Base-by-base conservation (phyloP, 1,140 invertebrate species). In the Panagrolaimus sp. region DNA sequence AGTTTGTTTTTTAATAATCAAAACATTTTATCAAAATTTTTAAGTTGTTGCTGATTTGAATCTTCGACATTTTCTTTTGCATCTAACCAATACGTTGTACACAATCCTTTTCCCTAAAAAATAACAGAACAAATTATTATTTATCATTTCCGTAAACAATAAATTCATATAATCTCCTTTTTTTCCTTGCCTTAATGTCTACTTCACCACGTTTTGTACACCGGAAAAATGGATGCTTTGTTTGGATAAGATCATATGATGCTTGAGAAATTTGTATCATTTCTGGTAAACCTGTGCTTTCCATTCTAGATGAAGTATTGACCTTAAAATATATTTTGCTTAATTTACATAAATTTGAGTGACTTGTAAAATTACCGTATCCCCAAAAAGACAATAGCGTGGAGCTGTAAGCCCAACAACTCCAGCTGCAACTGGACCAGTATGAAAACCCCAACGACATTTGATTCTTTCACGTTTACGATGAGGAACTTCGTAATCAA, bases 241-340 rank as follows among this genome's bases (percentile, higher is more conserved):
- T 63, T 24, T 44, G 15, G 14, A 81, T 48, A 6, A 75, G 45
- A n/a, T 71, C 24, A 43, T 81, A 63, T 10, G 74, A 58, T 52
- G 68, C 68, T 43, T 83, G 70, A 47, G 72, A 78, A 43, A 83
- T 74, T 76, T 82, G 80, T 52, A 82, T 82, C 69, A 73, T 71
- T 67, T 78, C 80, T 15, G 82, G 73, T 38, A 71, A 24, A 17
- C 80, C 80, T 45, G 76, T 87, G 24, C 84, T 85, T 84, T 96
- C 92, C 91, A 95, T 93, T 73, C 92, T 87, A 0, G 90, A 90
- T 0, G 93, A 91, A 10, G 91, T 94, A 83, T 95, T 94, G 0
- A 83, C 78, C 76, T 73, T 69, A 43, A 74, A 14, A 17, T 38
- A 5, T 63, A 17, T 5, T 21, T 28, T 43, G 26, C 21, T 15